phyloP scores from a whole-genome alignment of 92 coral and sea anemone genomes.

The Pocillopora grandis region DNA sequence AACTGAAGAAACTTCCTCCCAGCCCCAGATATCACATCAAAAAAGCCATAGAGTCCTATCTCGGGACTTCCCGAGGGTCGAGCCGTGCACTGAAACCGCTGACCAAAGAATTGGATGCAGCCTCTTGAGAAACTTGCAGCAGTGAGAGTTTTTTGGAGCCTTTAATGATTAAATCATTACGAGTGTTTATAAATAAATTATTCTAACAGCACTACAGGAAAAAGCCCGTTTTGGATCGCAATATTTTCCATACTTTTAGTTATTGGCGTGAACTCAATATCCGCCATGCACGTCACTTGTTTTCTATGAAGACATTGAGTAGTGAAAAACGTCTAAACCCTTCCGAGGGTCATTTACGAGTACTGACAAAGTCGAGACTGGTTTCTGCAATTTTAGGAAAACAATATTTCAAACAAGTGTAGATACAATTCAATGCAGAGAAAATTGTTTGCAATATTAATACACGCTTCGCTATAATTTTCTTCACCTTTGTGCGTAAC shows the following conservation, averaged over 20 bases:
- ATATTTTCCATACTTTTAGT: neutral
- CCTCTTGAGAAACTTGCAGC: constrained; percentile 43
- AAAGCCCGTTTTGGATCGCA: neutral
- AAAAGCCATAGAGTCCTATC: constrained; percentile 86
- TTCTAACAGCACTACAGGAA: neutral
- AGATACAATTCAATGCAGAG: neutral
- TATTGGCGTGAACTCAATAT: no score
- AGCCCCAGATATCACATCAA: constrained; percentile 84
- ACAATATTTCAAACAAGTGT: neutral
- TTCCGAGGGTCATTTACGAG: neutral
- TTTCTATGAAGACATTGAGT: no score
- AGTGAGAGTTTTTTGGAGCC: neutral
- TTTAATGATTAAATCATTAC: neutral
- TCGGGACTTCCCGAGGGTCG: constrained; percentile 92
- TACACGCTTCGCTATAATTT: neutral
- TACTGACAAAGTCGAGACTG: neutral
- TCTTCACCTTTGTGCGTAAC: neutral
- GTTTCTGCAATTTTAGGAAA: neutral
- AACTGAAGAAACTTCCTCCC: constrained; percentile 82
- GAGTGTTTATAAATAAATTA: neutral
- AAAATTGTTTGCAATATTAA: no score
- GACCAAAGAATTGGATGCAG: constrained; percentile 67
- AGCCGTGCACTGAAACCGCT: constrained; percentile 82
- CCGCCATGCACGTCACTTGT: no score
- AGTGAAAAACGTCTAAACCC: no score